Evolutionary conservation across 2,797 vertebrate genomes (phyloP).

Genomic region (Hybognathus amarus): DNA sequence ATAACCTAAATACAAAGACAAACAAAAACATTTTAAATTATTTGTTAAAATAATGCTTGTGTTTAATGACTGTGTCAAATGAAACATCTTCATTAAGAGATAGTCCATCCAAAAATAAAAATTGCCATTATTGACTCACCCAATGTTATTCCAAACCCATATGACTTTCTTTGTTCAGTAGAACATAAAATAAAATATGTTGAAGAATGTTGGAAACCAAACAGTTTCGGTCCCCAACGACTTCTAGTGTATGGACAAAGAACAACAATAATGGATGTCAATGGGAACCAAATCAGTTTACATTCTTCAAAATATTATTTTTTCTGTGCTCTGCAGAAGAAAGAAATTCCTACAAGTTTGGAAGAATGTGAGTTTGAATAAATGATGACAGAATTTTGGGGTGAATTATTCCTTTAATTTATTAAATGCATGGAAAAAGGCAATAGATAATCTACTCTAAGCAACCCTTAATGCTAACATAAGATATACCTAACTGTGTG

Average conservation of each 20-base stretch:
- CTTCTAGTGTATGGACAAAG: background rate
- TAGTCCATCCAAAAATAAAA: background rate
- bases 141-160: background rate
- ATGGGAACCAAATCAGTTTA: background rate
- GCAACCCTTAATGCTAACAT: conserved; percentile 47
- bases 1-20: conserved; percentile 78
- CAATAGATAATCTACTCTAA: background rate
- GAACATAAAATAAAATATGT: background rate
- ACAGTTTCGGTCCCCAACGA: background rate
- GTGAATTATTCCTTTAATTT: background rate
- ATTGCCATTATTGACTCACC: background rate
- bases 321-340: background rate
- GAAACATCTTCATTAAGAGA: background rate
- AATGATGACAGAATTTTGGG: background rate
- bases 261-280: background rate
- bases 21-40: conserved; percentile 31
- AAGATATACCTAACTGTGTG: conserved; percentile 87
- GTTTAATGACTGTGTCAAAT: background rate
- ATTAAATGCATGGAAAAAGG: conserved; percentile 1
- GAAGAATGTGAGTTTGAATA: background rate
- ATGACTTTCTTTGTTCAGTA: background rate
- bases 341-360: background rate
- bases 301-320: background rate
- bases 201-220: background rate
- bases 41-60: background rate